phyloP scores from a whole-genome alignment of 1,140 invertebrate species.

The Drosophila sulfurigaster region DNA sequence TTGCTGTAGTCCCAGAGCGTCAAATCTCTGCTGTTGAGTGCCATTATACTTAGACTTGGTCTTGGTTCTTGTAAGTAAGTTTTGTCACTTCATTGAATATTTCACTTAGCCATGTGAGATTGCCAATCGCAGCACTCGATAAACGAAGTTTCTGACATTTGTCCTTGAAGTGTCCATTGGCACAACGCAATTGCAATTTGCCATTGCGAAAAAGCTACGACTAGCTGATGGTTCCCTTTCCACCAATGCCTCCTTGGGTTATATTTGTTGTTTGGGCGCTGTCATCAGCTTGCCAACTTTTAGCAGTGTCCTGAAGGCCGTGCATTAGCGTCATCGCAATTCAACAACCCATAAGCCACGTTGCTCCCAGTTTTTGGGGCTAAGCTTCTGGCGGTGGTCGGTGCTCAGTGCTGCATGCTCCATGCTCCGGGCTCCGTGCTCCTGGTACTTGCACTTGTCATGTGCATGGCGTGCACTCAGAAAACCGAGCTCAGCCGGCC shows the following conservation, averaged over 20 bases:
- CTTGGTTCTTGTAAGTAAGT: constrained; percentile 5
- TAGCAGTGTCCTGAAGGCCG: constrained; percentile 22
- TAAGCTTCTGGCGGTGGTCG: too few relatives aligned
- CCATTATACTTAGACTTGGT: not conserved
- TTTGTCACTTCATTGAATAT: constrained; percentile 18
- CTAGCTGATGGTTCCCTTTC: not conserved
- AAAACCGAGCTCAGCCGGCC: constrained; percentile 32
- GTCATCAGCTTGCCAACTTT: constrained; percentile 32
- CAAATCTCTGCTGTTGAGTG: not conserved
- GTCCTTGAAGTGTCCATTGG: constrained; percentile 34
- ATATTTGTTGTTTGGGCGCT: constrained; percentile 23
- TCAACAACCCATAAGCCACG: not conserved
- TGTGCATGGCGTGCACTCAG: constrained; percentile 29
- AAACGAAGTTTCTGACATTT: constrained; percentile 42
- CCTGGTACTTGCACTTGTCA: constrained; percentile 37
- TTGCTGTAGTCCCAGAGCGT: not conserved
- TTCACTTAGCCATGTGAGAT: constrained; percentile 17
- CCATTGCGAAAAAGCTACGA: not conserved
- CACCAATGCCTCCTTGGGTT: not conserved
- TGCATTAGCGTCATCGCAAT: constrained; percentile 49
- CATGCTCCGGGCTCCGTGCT: not conserved
- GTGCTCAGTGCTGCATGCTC: not conserved
- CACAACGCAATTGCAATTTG: constrained; percentile 10
- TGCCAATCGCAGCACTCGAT: constrained; percentile 23
- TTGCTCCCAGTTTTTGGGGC: not conserved